These are phyloP conservation scores for Eledona agricola DNA, from an alignment of 2,888 invertebrate species.

Conservation along the genomic window DNA sequence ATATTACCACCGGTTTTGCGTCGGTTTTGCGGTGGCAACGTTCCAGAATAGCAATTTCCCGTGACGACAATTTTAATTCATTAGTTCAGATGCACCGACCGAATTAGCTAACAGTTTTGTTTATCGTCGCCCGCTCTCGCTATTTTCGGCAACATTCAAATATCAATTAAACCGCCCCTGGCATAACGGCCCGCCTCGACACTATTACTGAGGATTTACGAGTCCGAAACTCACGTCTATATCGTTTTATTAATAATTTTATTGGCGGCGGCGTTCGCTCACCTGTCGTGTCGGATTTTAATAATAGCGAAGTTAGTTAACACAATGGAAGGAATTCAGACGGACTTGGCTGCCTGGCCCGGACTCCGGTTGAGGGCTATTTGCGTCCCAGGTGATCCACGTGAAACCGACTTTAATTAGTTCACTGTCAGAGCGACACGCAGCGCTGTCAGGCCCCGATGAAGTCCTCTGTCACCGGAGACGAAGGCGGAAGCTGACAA, in stretches of 20 bases:
- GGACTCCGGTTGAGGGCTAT: slow-evolving; percentile 44
- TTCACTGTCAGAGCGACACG: slow-evolving; percentile 54
- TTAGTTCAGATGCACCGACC: not conserved
- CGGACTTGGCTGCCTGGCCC: not conserved
- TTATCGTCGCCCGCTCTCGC: too few relatives aligned
- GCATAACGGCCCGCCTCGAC: slow-evolving; percentile 9
- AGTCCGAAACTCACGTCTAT: too few relatives aligned
- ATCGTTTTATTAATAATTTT: slow-evolving; percentile 24
- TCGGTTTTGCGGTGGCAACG: too few relatives aligned
- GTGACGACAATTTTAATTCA: slow-evolving; percentile 9
- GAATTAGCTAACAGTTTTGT: slow-evolving; percentile 1
- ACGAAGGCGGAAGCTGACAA: not conserved
- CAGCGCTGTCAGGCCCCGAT: slow-evolving; percentile 19
- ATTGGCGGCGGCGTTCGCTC: slow-evolving; percentile 11
- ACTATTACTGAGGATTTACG: slow-evolving; percentile 12
- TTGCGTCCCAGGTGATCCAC: slow-evolving; percentile 55
- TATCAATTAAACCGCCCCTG: slow-evolving; percentile 6
- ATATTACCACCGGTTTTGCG: too few relatives aligned
- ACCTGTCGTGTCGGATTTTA: slow-evolving; percentile 34
- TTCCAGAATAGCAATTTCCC: slow-evolving; percentile 8
- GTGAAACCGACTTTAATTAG: slow-evolving; percentile 56
- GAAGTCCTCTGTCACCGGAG: slow-evolving; percentile 18
- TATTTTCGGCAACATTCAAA: too few relatives aligned
- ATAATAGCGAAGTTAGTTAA: slow-evolving; percentile 51
- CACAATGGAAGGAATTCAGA: slow-evolving; percentile 46